Conservation (phyloP, 2,888 invertebrate genomes). For the Idaea straminata region DNA sequence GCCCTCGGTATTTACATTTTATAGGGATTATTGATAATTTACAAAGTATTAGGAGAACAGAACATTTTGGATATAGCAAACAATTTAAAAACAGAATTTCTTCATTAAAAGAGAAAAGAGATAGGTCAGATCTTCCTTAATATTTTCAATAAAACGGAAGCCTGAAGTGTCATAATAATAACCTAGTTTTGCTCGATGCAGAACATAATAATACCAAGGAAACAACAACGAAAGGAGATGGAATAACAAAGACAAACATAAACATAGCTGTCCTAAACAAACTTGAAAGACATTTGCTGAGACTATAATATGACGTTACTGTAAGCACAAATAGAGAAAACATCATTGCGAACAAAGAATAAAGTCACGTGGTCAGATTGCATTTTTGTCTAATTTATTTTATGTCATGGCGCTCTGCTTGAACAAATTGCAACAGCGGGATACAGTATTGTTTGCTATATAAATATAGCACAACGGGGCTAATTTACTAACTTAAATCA, state of each 20-base stretch:
- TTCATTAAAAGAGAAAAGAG: too few species aligned
- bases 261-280: slow-evolving; percentile 34
- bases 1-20: neutral
- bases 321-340: neutral
- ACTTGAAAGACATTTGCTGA: slow-evolving; percentile 18
- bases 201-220: slow-evolving; percentile 14
- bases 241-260: slow-evolving; percentile 41
- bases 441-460: too few species aligned
- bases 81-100: neutral
- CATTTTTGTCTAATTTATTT: neutral
- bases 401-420: neutral
- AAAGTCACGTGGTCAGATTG: neutral
- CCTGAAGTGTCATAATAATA: neutral
- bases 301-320: slow-evolving; percentile 12
- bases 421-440: neutral
- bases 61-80: neutral
- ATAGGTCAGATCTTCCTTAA: too few species aligned
- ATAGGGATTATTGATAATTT: neutral
- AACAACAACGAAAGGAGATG: slow-evolving; percentile 32
- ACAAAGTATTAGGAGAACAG: neutral
- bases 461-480: neutral
- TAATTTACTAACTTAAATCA: neutral
- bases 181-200: neutral
- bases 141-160: neutral
- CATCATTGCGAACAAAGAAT: neutral